Percentiles rank a stretch among this genome's conserved stretches.
Conservation (phyloP, 2,797 vertebrate species). For the Falco cherrug region DNA sequence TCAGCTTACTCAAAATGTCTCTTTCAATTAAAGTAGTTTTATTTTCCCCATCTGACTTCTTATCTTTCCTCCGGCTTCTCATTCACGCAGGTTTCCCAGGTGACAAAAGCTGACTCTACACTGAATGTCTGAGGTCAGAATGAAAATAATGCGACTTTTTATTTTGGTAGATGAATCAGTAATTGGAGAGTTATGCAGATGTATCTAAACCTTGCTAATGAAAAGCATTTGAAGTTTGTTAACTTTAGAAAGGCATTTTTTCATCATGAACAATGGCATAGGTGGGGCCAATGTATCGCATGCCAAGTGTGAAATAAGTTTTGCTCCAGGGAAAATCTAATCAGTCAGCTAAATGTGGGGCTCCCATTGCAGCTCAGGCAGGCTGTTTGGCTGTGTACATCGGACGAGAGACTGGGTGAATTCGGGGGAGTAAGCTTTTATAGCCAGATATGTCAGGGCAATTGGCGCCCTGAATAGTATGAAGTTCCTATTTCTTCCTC, state of each 20-base stretch:
- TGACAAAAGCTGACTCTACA: neutral
- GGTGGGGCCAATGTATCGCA: accelerated
- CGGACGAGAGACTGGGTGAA: neutral
- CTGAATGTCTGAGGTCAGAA: neutral
- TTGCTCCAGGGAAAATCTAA: neutral
- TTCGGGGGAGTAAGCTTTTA: neutral
- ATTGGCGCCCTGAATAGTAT: accelerated
- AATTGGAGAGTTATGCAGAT: neutral
- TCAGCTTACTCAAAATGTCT: neutral
- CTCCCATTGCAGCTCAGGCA: neutral
- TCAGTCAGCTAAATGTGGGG: neutral
- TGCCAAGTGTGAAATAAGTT: neutral
- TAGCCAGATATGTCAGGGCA: neutral
- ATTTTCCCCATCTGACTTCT: neutral
- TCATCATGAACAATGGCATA: neutral
- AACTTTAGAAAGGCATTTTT: neutral
- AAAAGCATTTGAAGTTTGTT: neutral
- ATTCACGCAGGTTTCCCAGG: neutral
- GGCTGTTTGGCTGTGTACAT: neutral
- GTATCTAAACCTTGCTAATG: neutral
- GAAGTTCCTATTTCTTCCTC: neutral
- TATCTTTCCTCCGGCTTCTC: neutral
- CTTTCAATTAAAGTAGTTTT: neutral
- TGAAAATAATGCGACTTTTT: neutral
- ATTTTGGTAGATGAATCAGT: neutral